Base-by-base conservation (phyloP, 2,888 invertebrate genomes). In the Deilephila porcellus region DNA sequence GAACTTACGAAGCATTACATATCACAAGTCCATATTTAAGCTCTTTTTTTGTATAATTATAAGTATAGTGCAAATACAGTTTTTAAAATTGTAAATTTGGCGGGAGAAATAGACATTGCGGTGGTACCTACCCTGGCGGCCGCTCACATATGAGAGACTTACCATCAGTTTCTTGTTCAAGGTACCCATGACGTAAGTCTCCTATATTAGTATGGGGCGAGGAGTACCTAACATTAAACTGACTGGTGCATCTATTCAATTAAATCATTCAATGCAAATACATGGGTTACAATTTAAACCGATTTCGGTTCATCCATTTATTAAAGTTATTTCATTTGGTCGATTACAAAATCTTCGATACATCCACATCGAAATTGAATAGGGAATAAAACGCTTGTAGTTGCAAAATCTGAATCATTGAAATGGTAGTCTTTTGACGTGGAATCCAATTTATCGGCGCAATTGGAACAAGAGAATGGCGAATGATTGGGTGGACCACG, bases 321-420 rank as follows among this genome's bases (percentile, higher is more conserved):
- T 34, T 17, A 59, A 71, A 56, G 20, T 60, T 53, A 56, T 60
- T 60, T 71, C 34, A 59, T 71, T 34, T 19, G 19, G 19, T 19
- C 52, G 37, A 34, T 59, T 56, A 80, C 82, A 83, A 81, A 80
- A 78, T 81, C 79, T 77, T 80, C 80, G 78, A 63, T 71, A 71
- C 71, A 71, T 71, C 71, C 60, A 72, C 56, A 71, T 72, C 67
- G 74, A 76, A 81, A 80, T 78, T 77, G 80, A 83, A 84, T 81
- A 79, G 20, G 77, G 76, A 81, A 83, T 78, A 81, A 83, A 85
- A 81, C 77, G 83, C 79, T 80, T 80, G 81, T 82, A 83, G 82
- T 83, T 81, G 84, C 85, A 81, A 83, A 85, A 85, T 84, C 83
- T 83, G 83, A 85, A 81, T 85, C 82, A 85, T 81, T 81, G 81